These are phyloP conservation scores for Drosophila pruinosa DNA, from an alignment of 1,140 invertebrate genomes.

Conservation along the genomic window DNA sequence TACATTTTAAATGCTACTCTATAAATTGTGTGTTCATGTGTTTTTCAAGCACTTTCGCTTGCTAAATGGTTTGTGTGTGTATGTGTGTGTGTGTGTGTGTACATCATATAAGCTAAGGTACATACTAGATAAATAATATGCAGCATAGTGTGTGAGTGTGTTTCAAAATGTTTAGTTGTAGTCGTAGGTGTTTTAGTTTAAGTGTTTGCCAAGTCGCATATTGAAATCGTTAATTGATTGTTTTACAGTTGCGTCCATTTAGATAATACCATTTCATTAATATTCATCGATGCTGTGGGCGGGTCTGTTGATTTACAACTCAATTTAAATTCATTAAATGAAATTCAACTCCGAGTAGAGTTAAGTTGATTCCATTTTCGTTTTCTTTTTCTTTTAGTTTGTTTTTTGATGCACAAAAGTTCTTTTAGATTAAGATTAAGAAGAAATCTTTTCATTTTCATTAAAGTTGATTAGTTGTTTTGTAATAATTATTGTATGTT, in stretches of 20 bases:
- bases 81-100: conserved; percentile 33
- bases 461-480: conserved; percentile 21
- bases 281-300: conserved; percentile 22
- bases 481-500: conserved; percentile 68
- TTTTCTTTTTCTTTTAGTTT: neutral
- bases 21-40: conserved; percentile 51
- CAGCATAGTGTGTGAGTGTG: conserved; percentile 51
- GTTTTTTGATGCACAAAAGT: conserved; percentile 1
- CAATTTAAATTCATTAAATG: conserved; percentile 31
- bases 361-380: conserved; percentile 16
- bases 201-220: conserved; percentile 48
- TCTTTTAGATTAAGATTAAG: conserved; percentile 1
- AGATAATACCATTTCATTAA: conserved; percentile 31
- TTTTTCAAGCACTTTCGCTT: conserved; percentile 59
- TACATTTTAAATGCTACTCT: conserved; percentile 62
- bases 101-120: conserved; percentile 67
- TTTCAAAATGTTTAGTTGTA: conserved; percentile 35
- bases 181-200: conserved; percentile 21
- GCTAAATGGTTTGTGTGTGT: conserved; percentile 36
- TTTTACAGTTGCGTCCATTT: conserved; percentile 48
- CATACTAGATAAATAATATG: conserved; percentile 77
- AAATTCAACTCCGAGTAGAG: conserved; percentile 13
- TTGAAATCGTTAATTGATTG: conserved; percentile 71
- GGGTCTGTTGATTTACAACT: conserved; percentile 25
- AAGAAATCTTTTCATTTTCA: neutral